Base-by-base conservation (phyloP, 2,797 vertebrate genomes). In the Cossypha polioptera region DNA sequence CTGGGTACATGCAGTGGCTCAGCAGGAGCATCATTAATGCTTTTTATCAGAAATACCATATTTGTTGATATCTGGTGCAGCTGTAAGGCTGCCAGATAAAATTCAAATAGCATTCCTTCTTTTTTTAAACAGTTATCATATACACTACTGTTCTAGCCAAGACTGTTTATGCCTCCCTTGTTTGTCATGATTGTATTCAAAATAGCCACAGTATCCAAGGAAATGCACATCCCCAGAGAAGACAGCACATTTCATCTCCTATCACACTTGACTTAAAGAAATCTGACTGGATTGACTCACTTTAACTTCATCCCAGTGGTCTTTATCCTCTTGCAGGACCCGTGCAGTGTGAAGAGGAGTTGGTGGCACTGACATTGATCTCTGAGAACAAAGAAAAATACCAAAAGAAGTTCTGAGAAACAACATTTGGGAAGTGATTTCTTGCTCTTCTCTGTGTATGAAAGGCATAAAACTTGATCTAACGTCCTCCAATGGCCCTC, bases 231-330 rank as follows among this genome's bases (percentile, higher is more conserved):
- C 38, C 0, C 6, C 59, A 80, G 33, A 68, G 42, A 89, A 88
- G 55, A 36, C 81, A 73, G 61, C 57, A 80, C 40, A 80, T 24
- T 33, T 40, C 25, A 50, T 74, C 65, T 79, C 48, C 53, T 71
- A 72, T 18, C 35, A 68, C 58, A 55, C 16, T 74, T 58, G 24
- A 66, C 19, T 76, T 68, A 19, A 82, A 81, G 72, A 90, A 86
- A 73, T 45, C 28, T 85, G 59, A 77, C 71, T 29, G 7, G 51
- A 63, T 11, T 65, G 50, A 95, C 98, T 98, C 82, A 99, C 99
- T 99, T 99, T 99, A 78, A 99, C 99, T 68, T 99, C 99, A 69
- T 99, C 99, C 99, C 99, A 99, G 96, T 99, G 98, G 95, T 99
- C 99, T 95, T 97, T 99, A 97, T 99, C 99, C 80, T 99, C 99